Evolutionary conservation across 37 sponge, comb jelly and placozoan genomes (phyloP), one percentile per base, ranked within the genome.

Genomic region (Aplysina aerophoba): DNA sequence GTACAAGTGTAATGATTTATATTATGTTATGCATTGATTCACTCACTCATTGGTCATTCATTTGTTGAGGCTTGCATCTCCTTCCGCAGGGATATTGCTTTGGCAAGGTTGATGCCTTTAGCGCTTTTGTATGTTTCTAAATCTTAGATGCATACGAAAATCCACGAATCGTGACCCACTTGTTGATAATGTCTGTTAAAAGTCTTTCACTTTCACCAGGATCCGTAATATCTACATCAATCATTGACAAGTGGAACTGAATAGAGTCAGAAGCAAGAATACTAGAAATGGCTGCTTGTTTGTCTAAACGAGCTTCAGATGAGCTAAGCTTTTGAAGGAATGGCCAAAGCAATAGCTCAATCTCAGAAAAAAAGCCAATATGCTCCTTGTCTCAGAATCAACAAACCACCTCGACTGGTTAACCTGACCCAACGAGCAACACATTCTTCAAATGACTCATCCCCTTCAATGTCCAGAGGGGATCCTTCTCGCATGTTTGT

Each of bases 151-250:
- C 39, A 20, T 38, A 13, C 21, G 74, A 73, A 73, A 73, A 73
- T 12, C 74, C 74, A 6, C 74, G 38, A 73, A 73, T 73, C 17
- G 74, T 73, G 35, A 73, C 20, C 74, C 74, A 73, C 37, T 38
- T 38, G 12, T 73, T 41, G 12, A 73, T 31, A 20, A 73, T 73
- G 20, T 73, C 74, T 20, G 35, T 73, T 33, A 73, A 73, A 73
- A 73, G 74, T 14, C 12, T 37, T 33, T 73, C 38, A 19, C 41
- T 73, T 21, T 73, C 6, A 14, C 20, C 39, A 38, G 66, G 22
- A 65, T 37, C 74, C 31, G 38, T 8, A 4, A 73, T 38, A 30
- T 73, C 74, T 13, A 73, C 39, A 31, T 33, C 66, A 21, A 73
- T 37, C 41, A 73, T 73, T 38, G 74, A 73, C 74, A 37, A 73